phyloP scores from a whole-genome alignment of 2,113 vertebrate species.

The Rhinoderma darwinii region DNA sequence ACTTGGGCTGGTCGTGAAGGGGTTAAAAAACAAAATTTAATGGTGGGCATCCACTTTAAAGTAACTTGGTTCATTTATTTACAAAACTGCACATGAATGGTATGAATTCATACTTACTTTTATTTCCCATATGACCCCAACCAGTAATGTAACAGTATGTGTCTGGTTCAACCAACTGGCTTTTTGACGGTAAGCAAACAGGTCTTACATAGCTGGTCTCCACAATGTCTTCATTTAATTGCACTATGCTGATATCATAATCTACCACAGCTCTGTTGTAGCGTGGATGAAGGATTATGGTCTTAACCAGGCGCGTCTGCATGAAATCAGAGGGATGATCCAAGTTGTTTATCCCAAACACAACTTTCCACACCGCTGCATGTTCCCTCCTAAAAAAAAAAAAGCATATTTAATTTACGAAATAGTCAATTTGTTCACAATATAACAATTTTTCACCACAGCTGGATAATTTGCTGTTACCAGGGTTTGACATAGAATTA shows the following conservation, averaged over 20 bases:
- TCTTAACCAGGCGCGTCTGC: conserved; percentile 83
- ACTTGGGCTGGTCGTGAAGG: too few species aligned
- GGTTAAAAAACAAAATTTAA: too few species aligned
- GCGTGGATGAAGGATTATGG: conserved; percentile 89
- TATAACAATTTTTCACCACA: background rate
- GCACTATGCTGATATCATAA: conserved; percentile 94
- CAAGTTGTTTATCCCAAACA: conserved; percentile 90
- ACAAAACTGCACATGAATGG: background rate
- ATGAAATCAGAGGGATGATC: conserved; percentile 85
- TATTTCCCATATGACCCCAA: conserved; percentile 96
- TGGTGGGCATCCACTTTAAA: too few species aligned
- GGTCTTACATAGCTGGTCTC: conserved; percentile 87
- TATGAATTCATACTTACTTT: conserved; percentile 78
- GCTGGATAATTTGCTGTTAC: background rate
- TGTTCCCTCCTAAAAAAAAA: conserved; percentile 80
- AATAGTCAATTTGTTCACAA: background rate
- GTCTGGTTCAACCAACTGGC: conserved; percentile 77
- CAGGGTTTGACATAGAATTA: background rate
- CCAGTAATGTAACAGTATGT: conserved; percentile 97
- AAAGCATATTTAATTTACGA: background rate
- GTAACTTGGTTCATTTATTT: background rate
- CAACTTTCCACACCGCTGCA: conserved; percentile 88
- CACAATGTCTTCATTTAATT: conserved; percentile 79
- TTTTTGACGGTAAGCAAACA: conserved; percentile 80
- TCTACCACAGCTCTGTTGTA: conserved; percentile 92